Percentiles rank a stretch among this genome's conserved stretches.
Evolutionary conservation across 2,888 invertebrate species (phyloP).

Genomic region (Drosophila kuntzei): DNA sequence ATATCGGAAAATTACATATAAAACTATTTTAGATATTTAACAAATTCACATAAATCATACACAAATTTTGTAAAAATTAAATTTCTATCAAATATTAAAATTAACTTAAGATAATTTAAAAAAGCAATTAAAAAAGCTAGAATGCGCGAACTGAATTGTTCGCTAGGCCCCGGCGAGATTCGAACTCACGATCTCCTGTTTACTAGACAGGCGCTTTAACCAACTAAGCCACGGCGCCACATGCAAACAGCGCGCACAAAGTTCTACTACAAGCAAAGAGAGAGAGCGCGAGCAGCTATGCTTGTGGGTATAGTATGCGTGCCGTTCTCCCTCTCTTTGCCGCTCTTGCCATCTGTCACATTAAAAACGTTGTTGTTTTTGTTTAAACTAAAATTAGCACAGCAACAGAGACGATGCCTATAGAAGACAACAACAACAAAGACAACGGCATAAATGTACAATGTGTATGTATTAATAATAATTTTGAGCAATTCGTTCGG

Average conservation of each 20-base stretch:
- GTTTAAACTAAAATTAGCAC: slow-evolving; percentile 53
- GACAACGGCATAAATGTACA: slow-evolving; percentile 16
- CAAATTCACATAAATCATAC: background rate
- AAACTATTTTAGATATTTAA: background rate
- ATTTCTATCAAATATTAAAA: background rate
- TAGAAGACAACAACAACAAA: slow-evolving; percentile 3
- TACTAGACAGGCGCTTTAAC: slow-evolving; percentile 86
- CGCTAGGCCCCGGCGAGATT: slow-evolving; percentile 85
- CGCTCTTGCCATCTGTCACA: slow-evolving; percentile 13
- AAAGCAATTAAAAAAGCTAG: background rate
- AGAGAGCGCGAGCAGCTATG: slow-evolving; percentile 1
- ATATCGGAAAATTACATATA: background rate
- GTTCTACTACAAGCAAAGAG: slow-evolving; percentile 24
- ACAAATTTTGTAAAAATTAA: no score
- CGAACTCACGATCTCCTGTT: slow-evolving; percentile 86
- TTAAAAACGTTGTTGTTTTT: slow-evolving; percentile 7
- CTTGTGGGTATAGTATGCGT: background rate
- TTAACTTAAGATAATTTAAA: background rate
- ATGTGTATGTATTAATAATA: slow-evolving; percentile 16
- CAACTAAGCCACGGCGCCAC: slow-evolving; percentile 86
- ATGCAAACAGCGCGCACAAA: slow-evolving; percentile 32
- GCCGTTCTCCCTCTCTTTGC: background rate
- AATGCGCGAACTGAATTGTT: background rate
- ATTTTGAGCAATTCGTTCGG: slow-evolving; percentile 41
- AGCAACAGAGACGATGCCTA: slow-evolving; percentile 3